These are phyloP conservation scores for Channa argus DNA, from an alignment of 2,113 vertebrate genomes.

Conservation along the genomic window DNA sequence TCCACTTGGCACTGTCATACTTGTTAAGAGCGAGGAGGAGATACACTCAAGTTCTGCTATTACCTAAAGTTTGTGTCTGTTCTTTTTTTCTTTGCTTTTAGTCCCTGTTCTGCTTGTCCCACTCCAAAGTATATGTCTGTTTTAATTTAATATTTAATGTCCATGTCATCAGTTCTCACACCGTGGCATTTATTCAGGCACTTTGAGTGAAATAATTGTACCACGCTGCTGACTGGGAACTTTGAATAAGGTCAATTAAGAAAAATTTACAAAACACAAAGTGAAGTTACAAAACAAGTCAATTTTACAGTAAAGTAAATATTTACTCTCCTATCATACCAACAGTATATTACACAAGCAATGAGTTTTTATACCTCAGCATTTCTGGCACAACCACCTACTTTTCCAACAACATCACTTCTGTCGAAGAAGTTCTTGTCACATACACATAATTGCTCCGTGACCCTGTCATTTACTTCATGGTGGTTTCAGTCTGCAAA, in stretches of 20 bases:
- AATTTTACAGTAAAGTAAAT: not conserved
- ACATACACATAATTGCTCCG: slow-evolving; percentile 4
- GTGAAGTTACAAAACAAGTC: no score
- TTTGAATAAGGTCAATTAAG: not conserved
- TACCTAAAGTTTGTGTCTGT: slow-evolving; percentile 31
- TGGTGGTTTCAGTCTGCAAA: slow-evolving; percentile 4
- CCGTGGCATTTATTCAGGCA: not conserved
- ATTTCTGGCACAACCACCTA: not conserved
- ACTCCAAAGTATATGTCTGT: not conserved
- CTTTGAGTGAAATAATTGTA: slow-evolving; percentile 27
- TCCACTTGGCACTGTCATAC: slow-evolving; percentile 49
- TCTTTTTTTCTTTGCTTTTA: slow-evolving; percentile 8
- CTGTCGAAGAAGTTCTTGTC: not conserved
- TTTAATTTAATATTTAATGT: not conserved
- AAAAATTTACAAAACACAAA: no score
- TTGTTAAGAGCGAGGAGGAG: slow-evolving; percentile 40
- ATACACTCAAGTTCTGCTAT: slow-evolving; percentile 54
- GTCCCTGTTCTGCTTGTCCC: slow-evolving; percentile 17
- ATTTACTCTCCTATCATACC: not conserved
- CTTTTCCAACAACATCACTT: not conserved
- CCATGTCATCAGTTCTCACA: slow-evolving; percentile 2
- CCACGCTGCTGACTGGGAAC: slow-evolving; percentile 32
- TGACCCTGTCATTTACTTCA: slow-evolving; percentile 38
- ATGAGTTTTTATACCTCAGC: not conserved
- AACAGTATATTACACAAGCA: not conserved